A percentile compares a stretch with the other conserved stretches of the same genome.
Conservation (phyloP, 2,888 invertebrate species). For the Temnothorax ravouxi region DNA sequence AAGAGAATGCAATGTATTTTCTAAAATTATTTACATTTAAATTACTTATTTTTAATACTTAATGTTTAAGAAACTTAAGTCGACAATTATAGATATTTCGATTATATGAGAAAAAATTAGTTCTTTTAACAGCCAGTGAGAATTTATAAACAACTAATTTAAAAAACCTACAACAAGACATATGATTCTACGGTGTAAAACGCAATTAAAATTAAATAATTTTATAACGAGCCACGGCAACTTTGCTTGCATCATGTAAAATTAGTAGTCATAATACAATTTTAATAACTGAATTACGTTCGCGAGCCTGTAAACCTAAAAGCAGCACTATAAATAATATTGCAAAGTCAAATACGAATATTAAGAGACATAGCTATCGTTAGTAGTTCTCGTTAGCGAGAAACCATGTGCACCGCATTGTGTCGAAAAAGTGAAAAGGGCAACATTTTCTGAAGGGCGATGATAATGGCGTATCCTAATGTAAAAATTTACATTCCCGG, state of each 20-base stretch:
- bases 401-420: no score
- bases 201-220: background rate
- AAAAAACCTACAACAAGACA: background rate
- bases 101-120: background rate
- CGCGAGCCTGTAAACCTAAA: background rate
- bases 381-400: no score
- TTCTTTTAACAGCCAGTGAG: background rate
- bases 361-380: background rate
- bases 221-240: background rate
- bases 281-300: conserved; percentile 3
- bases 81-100: background rate
- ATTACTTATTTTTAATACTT: background rate
- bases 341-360: background rate
- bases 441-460: no score
- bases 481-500: no score
- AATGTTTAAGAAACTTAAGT: background rate
- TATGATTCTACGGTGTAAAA: background rate
- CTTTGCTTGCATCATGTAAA: background rate
- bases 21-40: background rate
- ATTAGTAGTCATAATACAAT: background rate
- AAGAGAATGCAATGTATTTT: background rate
- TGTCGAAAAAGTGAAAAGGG: no score
- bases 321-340: conserved; percentile 1
- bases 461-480: no score
- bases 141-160: no score